A percentile compares a stretch with the other conserved stretches of the same genome.
These are phyloP conservation scores for Aurelia sp. DNA, from an alignment of 30 jellyfish, hydroid and myxozoan genomes.

Conservation along the genomic window DNA sequence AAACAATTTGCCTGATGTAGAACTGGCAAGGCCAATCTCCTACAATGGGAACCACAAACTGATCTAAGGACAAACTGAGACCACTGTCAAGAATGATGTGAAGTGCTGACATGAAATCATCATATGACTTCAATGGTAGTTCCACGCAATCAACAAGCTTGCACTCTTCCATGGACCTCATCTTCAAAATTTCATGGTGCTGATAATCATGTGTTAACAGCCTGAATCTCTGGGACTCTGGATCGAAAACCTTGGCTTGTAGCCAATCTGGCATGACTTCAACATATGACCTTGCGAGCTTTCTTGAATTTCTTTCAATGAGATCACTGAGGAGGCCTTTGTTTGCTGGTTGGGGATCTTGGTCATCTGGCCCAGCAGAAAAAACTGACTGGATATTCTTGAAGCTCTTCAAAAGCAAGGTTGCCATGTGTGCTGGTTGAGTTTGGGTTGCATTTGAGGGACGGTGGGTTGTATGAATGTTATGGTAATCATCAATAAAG, in stretches of 20 bases:
- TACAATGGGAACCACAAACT: constrained; percentile 10
- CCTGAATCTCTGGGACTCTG: constrained; percentile 7
- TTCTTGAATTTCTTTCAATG: neutral
- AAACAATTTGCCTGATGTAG: constrained; percentile 40
- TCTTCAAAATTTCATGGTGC: neutral
- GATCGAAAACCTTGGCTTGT: constrained; percentile 24
- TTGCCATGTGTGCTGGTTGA: constrained; percentile 35
- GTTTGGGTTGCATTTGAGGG: constrained; percentile 9
- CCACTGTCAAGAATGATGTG: constrained; percentile 8
- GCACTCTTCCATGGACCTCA: constrained; percentile 32
- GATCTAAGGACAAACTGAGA: constrained; percentile 5
- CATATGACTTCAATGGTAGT: constrained; percentile 45
- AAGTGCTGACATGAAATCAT: constrained; percentile 19
- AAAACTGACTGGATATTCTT: constrained; percentile 3
- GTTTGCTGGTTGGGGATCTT: constrained; percentile 2
- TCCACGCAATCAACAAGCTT: constrained; percentile 39
- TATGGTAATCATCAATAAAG: constrained; percentile 4
- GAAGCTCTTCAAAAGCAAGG: constrained; percentile 10
- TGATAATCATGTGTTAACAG: constrained; percentile 30
- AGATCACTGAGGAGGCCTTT: neutral
- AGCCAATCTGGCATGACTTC: constrained; percentile 40
- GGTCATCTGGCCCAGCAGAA: constrained; percentile 5
- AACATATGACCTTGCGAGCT: neutral
- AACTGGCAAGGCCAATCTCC: constrained; percentile 49
- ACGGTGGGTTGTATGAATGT: constrained; percentile 21